Conservation (phyloP, 2,797 vertebrate species). For the Premnoplex brunnescens region DNA sequence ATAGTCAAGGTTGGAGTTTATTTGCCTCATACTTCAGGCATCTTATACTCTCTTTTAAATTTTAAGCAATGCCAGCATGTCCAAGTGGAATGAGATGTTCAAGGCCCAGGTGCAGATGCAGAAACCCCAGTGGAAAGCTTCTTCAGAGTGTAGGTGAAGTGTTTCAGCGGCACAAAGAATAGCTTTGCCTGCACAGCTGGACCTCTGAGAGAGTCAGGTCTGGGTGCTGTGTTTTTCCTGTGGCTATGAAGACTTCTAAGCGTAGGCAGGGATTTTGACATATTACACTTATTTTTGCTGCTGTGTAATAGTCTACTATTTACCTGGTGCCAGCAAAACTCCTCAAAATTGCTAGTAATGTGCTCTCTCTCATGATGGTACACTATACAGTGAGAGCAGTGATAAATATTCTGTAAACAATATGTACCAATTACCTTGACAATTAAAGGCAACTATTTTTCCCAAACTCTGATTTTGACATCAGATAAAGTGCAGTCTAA, state of each 20-base stretch:
- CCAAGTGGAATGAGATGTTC: neutral
- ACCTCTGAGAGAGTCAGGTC: neutral
- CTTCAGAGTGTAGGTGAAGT: neutral
- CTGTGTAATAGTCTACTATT: neutral
- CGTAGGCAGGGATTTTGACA: neutral
- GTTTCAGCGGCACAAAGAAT: neutral
- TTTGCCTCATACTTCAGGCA: neutral
- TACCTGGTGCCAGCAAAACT: neutral
- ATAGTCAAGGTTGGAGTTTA: neutral
- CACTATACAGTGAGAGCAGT: neutral
- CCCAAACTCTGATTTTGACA: neutral
- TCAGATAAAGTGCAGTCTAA: neutral
- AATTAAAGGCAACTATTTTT: neutral
- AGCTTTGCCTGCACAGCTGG: neutral
- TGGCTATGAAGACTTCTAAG: neutral
- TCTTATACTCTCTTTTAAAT: neutral
- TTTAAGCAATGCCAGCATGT: neutral
- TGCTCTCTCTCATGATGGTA: neutral
- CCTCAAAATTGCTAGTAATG: neutral
- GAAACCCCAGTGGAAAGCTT: neutral
- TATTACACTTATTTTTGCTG: neutral
- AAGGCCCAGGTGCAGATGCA: neutral
- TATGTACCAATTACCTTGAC: neutral
- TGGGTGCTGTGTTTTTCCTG: neutral
- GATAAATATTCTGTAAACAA: slow-evolving; percentile 8